Evolutionary conservation across 2,888 invertebrate genomes (phyloP), one percentile per base, ranked within the genome.

Genomic region (Spilosoma lubricipeda): DNA sequence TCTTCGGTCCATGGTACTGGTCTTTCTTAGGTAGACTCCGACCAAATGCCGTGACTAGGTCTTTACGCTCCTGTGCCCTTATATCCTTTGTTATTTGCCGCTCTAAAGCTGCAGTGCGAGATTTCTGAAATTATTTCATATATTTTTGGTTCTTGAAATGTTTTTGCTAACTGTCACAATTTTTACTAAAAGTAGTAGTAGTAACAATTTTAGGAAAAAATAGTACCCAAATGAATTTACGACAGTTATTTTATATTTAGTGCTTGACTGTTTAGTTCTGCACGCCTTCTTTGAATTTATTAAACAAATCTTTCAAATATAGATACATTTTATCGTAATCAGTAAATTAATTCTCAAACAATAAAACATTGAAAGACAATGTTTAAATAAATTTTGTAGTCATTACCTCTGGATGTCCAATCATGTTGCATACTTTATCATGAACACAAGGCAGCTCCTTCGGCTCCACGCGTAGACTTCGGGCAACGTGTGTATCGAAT

Each of bases 401-500:
- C 3, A 63, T 5, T 86, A 97, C 96, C 85, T 96, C 89, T 1
- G 94, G 95, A 79, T 94, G 91, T 73, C 93, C 92, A 59, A 96
- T 94, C 8, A 93, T 89, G 23, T 89, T 86, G 0, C 97, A 97
- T 4, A 97, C 93, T 80, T 93, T 92, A 73, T 96, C 94, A 56
- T 97, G 95, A 23, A 97, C 95, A 63, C 96, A 93, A 0, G 97
- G 96, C 87, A 97, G 89, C 88, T 97, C 97, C 84, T 95, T 96
- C 5, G 97, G 90, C 52, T 95, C 88, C 1, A 97, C 94, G 89
- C 93, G 90, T 42, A 97, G 89, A 77, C 96, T 95, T 71, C 93
- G 94, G 0, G 97, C 94, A 1, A 96, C 96, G 78, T 96, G 96
- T 11, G 95, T 96, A 78, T 96, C 94, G 82, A 96, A 96, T 74